Evolutionary conservation across 2,888 invertebrate species (phyloP).

Genomic region (Ischnus inquisitorius): DNA sequence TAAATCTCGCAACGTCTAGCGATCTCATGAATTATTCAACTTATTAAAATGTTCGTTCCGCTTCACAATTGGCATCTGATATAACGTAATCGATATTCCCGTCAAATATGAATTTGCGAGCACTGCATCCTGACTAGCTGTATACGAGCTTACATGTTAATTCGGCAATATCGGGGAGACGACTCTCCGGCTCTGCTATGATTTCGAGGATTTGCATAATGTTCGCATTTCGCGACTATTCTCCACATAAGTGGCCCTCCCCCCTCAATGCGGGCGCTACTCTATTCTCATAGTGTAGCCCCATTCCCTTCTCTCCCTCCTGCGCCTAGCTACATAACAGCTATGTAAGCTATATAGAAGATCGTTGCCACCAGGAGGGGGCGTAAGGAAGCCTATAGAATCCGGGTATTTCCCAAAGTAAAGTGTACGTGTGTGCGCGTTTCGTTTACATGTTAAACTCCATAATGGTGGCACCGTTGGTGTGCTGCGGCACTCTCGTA

Average conservation of each 20-base stretch:
- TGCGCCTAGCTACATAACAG: constrained; percentile 4
- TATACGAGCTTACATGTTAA: constrained; percentile 71
- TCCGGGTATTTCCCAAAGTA: constrained; percentile 36
- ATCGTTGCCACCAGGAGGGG: too few relatives aligned
- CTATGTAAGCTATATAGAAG: background rate
- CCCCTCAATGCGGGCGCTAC: constrained; percentile 26
- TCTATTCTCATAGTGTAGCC: constrained; percentile 40
- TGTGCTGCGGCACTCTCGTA: too few relatives aligned
- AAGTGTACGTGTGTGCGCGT: constrained; percentile 45
- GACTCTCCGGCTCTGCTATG: constrained; percentile 70
- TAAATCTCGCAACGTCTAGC: too few relatives aligned
- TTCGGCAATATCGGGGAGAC: constrained; percentile 73
- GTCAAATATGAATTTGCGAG: constrained; percentile 24
- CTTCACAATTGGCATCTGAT: constrained; percentile 1
- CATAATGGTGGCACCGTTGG: constrained; percentile 1
- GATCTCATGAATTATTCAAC: too few relatives aligned
- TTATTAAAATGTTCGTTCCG: background rate
- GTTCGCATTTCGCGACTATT: constrained; percentile 57
- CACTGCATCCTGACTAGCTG: constrained; percentile 7
- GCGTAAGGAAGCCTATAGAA: constrained; percentile 12
- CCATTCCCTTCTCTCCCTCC: background rate
- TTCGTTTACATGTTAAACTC: constrained; percentile 54
- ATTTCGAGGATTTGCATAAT: constrained; percentile 79
- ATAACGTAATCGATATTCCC: constrained; percentile 5
- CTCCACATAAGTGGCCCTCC: constrained; percentile 54